Percentiles rank a stretch among this genome's conserved stretches.
Conservation (phyloP, 2,888 invertebrate species). For the Exephanes ischioxanthus region DNA sequence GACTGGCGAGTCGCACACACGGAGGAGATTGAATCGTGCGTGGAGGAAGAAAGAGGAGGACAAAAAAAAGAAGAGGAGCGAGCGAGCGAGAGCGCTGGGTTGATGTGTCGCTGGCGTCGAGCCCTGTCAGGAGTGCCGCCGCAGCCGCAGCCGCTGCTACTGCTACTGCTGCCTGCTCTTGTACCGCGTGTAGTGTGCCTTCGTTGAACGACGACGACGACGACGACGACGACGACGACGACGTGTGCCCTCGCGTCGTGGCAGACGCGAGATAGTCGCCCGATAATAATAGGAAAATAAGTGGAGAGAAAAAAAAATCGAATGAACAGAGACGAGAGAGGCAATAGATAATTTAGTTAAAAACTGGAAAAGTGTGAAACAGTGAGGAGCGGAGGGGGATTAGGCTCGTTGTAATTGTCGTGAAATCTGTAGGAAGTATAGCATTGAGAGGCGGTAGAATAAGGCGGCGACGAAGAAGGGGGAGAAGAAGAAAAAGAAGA, state of each 20-base stretch:
- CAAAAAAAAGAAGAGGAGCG: slow-evolving; percentile 14
- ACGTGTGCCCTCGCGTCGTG: slow-evolving; percentile 41
- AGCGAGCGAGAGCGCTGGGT: slow-evolving; percentile 52
- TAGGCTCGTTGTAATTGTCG: slow-evolving; percentile 8
- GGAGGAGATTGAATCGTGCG: slow-evolving; percentile 19
- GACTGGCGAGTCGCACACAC: slow-evolving; percentile 21
- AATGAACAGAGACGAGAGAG: not conserved
- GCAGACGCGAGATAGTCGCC: slow-evolving; percentile 37
- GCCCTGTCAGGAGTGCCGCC: slow-evolving; percentile 76
- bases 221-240: slow-evolving; percentile 20
- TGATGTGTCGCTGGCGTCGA: slow-evolving; percentile 78
- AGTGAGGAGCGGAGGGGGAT: not conserved
- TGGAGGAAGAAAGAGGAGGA: slow-evolving; percentile 15
- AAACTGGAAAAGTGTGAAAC: slow-evolving; percentile 14
- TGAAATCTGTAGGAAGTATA: slow-evolving; percentile 10
- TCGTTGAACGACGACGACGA: slow-evolving; percentile 33
- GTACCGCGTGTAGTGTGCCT: slow-evolving; percentile 63
- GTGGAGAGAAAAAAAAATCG: not conserved
- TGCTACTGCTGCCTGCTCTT: slow-evolving; percentile 71
- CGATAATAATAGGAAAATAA: slow-evolving; percentile 11
- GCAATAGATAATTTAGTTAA: not conserved
- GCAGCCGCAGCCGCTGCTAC: slow-evolving; percentile 73
- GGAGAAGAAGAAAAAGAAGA: slow-evolving; percentile 13
- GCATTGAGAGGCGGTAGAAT: slow-evolving; percentile 34
- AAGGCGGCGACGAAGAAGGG: not conserved